Evolutionary conservation across 2,888 invertebrate genomes (phyloP).

Genomic region (Luperina nickerlii): DNA sequence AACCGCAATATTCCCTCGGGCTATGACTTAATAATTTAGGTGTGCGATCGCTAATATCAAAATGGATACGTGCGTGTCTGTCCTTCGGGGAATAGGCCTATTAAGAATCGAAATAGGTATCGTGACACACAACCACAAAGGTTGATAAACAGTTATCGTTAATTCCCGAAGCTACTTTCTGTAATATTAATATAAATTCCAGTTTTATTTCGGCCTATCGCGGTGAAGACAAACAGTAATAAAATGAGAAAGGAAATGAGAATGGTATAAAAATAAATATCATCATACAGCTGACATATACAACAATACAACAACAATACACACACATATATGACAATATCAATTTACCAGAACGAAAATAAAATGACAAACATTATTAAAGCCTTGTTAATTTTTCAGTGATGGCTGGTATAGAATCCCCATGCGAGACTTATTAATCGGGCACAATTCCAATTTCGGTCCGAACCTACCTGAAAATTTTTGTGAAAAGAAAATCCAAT

Average conservation of each 20-base stretch:
- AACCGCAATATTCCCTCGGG: slow-evolving; percentile 64
- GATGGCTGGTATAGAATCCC: background rate
- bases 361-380: background rate
- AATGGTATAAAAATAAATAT: background rate
- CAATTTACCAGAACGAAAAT: slow-evolving; percentile 1
- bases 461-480: slow-evolving; percentile 26
- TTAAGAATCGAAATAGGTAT: slow-evolving; percentile 65
- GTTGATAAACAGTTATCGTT: slow-evolving; percentile 56
- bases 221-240: slow-evolving; percentile 18
- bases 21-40: slow-evolving; percentile 72
- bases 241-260: slow-evolving; percentile 10
- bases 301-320: too few species aligned
- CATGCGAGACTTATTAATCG: slow-evolving; percentile 24
- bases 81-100: slow-evolving; percentile 67
- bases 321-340: background rate
- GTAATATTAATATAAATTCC: slow-evolving; percentile 45
- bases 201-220: slow-evolving; percentile 39
- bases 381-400: slow-evolving; percentile 11
- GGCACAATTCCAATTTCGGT: slow-evolving; percentile 53
- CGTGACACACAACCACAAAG: slow-evolving; percentile 66
- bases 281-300: background rate
- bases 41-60: slow-evolving; percentile 72
- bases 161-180: slow-evolving; percentile 41
- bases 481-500: slow-evolving; percentile 45
- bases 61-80: slow-evolving; percentile 70